Evolutionary conservation across 2,113 vertebrate species (phyloP), one percentile per base, ranked within the genome.

Genomic region (Pipra filicauda): DNA sequence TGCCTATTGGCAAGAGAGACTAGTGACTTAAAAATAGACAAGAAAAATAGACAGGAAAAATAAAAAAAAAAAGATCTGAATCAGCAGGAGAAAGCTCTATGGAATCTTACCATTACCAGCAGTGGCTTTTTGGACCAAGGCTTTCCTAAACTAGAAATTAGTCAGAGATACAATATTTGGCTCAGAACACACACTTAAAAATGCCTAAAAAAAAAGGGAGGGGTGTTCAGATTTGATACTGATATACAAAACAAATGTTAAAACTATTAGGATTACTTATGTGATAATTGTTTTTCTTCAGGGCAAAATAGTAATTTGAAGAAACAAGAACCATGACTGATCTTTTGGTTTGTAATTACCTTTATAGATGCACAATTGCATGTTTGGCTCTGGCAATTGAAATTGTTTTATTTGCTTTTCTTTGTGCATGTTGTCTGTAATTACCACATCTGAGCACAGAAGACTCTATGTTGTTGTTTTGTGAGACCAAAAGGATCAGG

Each of bases 391-490:
- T 84, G 78, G 85, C 86, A 92, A 87, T 12, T 83, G 70, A 89
- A 94, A 91, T 74, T 12, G 85, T 64, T 96, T 91, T 94, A 85
- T 96, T 96, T 96, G 90, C 90, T 96, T 93, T 92, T 74, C 73
- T 96, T 91, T 83, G 35, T 83, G 80, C 91, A 39, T 41, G 66
- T 88, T 95, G 91, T 76, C 92, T 95, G 49, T 95, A 96, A 96
- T 96, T 95, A 95, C 89, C 0, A 4, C 75, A 91, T 94, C 91
- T 91, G 92, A 92, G 71, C 46, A 85, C 61, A 96, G 94, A 94
- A 93, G 84, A 65, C 57, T 65, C 73, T 85, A 2, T 91, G 92
- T 80, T 95, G 69, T 67, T 96, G 79, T 96, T 95, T 75, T 90
- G 48, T 51, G 74, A 89, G 87, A 91, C 91, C 70, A 94, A 96